Conservation (phyloP, 2,113 vertebrate species). For the Chlamydotis undulata region DNA sequence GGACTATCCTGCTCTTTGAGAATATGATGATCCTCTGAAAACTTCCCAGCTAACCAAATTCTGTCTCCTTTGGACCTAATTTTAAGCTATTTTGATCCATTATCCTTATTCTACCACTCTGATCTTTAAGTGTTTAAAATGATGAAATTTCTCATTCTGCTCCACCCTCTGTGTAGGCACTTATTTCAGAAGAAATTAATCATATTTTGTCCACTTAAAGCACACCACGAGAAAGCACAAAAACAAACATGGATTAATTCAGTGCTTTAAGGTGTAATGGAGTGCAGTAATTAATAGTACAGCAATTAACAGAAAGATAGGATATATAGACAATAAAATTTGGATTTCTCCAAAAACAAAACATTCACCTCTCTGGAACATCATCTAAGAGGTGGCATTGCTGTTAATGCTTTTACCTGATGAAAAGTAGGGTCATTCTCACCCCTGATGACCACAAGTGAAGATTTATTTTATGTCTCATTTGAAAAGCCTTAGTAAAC, state of each 20-base stretch:
- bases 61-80: not conserved
- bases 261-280: rapidly evolving
- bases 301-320: not conserved
- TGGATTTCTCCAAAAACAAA: not conserved
- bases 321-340: not conserved
- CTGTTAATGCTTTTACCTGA: not conserved
- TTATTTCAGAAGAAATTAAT: not conserved
- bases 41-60: not conserved
- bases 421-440: not conserved
- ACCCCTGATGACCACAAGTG: not conserved
- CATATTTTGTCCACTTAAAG: not conserved
- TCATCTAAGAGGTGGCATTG: not conserved
- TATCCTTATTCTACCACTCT: not conserved
- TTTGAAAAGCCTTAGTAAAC: not conserved
- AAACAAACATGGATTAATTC: not conserved
- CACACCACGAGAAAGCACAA: not conserved
- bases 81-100: not conserved
- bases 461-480: not conserved
- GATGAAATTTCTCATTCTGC: not conserved
- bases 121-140: not conserved
- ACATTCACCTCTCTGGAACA: not conserved
- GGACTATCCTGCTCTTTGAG: not conserved
- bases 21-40: not conserved
- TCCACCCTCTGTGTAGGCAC: not conserved
- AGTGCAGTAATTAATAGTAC: not conserved